Base-by-base conservation (phyloP, 2,888 invertebrate species). In the Zootermopsis nevadensis region DNA sequence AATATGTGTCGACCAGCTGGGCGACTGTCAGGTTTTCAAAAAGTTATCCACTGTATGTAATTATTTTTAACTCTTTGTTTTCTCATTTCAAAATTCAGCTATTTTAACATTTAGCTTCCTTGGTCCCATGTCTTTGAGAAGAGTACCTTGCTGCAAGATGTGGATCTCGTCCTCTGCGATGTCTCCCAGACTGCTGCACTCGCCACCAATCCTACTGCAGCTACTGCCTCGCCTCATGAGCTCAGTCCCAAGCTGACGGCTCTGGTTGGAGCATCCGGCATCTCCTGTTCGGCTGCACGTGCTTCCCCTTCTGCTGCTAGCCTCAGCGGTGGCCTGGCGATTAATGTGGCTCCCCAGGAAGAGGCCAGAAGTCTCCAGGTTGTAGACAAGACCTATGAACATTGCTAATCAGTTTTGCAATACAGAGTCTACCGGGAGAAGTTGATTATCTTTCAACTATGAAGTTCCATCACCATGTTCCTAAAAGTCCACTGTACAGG, bases 141-240 rank as follows among this genome's bases (percentile, higher is more conserved):
- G n/a, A 6, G 53, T 60, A 66, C 79, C 79, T 60, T 79, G 77
- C 31, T 35, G 60, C n/a, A 79, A 7, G 10, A 35, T n/a, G 24
- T 66, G 42, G 33, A 79, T 79, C 48, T 79, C 82, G 35, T 83
- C 83, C 79, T 84, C 84, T 12, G 84, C 86, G 77, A 83, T 86
- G 84, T 31, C 84, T 80, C 67, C 84, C 69, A 77, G 72, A 38
- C 60, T 84, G 74, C 77, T 69, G 83, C 33, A 72, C 81, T 30
- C 48, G 81, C 80, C 81, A 55, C 76, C 83, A 38, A 60, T 60
- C 3, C 60, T 2, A 66, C 77, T 60, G 38, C 74, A 35, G 30
- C n/a, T 35, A 55, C 53, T 77, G 22, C 77, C 53, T 53, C 31
- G 0, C n/a, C 77, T 22, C 42, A 30, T 24, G 74, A 38, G 69